These are phyloP conservation scores for Drosophila ogumai DNA, from an alignment of 1,140 invertebrate species.

Conservation along the genomic window DNA sequence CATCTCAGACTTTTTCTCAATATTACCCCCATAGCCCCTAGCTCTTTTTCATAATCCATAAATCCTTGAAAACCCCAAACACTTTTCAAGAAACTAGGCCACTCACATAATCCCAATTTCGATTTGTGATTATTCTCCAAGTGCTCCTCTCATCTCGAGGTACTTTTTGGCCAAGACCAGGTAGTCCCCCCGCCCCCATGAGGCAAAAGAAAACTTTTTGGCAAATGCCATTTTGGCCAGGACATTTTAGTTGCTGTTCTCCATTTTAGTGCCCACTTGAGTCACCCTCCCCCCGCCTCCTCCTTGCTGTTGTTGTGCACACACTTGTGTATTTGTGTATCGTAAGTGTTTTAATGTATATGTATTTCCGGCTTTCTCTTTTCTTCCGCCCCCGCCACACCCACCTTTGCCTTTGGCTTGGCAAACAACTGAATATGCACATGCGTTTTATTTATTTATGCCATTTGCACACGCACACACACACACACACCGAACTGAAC, in stretches of 20 bases:
- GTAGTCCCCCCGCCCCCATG: not conserved
- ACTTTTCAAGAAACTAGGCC: not conserved
- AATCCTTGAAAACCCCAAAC: not conserved
- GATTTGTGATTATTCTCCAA: constrained; percentile 6
- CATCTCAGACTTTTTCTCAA: not conserved
- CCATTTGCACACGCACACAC: constrained; percentile 65
- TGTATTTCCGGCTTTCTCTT: constrained; percentile 69
- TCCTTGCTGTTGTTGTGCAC: not conserved
- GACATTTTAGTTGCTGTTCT: constrained; percentile 25
- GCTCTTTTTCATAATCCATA: not conserved
- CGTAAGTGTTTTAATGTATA: constrained; percentile 77
- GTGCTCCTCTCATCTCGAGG: constrained; percentile 3
- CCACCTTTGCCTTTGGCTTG: constrained; percentile 20
- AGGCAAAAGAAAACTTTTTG: constrained; percentile 24
- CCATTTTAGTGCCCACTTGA: constrained; percentile 59
- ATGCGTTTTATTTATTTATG: constrained; percentile 81
- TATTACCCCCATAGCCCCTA: not conserved
- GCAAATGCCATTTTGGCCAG: constrained; percentile 30
- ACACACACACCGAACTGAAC: constrained; percentile 6
- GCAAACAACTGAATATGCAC: constrained; percentile 68
- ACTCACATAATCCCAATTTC: not conserved
- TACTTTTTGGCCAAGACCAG: not conserved
- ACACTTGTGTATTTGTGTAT: constrained; percentile 40
- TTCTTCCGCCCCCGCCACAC: constrained; percentile 9
- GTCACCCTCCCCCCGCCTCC: not conserved